Conservation (phyloP, 1,140 invertebrate species). For the Philopotamus ludificatus region DNA sequence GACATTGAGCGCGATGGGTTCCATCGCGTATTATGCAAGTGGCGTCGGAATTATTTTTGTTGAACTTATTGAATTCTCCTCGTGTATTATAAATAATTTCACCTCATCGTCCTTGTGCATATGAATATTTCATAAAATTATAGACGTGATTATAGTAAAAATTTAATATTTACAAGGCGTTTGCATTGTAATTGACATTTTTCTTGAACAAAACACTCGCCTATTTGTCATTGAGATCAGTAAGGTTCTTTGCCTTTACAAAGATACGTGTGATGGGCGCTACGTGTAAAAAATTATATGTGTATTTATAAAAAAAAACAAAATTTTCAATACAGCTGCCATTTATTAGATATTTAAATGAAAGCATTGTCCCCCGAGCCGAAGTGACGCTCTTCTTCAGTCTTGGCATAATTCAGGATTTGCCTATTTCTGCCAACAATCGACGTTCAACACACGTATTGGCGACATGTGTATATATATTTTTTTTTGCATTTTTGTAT, state of each 20-base stretch:
- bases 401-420: conserved; percentile 27
- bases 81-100: no score
- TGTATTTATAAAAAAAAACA: not conserved
- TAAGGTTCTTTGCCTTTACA: not conserved
- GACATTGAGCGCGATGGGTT: no score
- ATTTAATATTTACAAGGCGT: conserved; percentile 23
- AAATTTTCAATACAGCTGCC: conserved; percentile 35
- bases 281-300: not conserved
- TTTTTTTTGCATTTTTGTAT: not conserved
- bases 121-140: no score
- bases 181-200: conserved; percentile 25
- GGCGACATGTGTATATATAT: no score
- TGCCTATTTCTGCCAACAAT: conserved; percentile 18
- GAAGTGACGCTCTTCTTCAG: conserved; percentile 17
- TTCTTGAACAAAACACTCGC: conserved; percentile 15
- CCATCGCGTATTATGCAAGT: no score
- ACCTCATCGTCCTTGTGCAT: no score
- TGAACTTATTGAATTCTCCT: no score
- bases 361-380: conserved; percentile 12
- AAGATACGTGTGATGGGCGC: not conserved
- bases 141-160: no score
- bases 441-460: not conserved
- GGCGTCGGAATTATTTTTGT: no score
- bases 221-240: conserved; percentile 16
- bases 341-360: conserved; percentile 33